A percentile compares a stretch with the other conserved stretches of the same genome.
Evolutionary conservation across 2,113 vertebrate genomes (phyloP).

Genomic region (Xiphias gladius): DNA sequence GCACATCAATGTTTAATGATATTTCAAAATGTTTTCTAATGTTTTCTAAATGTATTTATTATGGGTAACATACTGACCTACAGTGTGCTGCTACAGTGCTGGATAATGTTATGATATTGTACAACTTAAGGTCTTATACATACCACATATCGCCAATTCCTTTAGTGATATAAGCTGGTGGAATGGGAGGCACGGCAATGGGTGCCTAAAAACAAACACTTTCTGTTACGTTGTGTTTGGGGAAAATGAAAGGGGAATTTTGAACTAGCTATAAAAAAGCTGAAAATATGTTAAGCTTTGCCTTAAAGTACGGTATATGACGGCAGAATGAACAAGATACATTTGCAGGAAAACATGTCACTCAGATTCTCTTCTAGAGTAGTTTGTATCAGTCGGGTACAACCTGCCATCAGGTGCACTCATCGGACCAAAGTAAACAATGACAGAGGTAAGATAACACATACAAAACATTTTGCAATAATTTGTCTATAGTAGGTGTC

Average conservation of each 20-base stretch:
- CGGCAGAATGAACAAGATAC: slow-evolving; percentile 23
- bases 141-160: neutral
- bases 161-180: neutral
- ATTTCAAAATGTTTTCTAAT: slow-evolving; percentile 35
- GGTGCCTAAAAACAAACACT: neutral
- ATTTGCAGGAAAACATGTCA: slow-evolving; percentile 33
- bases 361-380: slow-evolving; percentile 5
- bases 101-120: slow-evolving; percentile 35
- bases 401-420: slow-evolving; percentile 7
- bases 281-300: slow-evolving; percentile 17
- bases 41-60: slow-evolving; percentile 40
- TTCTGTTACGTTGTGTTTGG: slow-evolving; percentile 9
- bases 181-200: neutral
- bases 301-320: neutral
- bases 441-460: slow-evolving; percentile 21
- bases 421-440: slow-evolving; percentile 14
- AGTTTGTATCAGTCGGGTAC: slow-evolving; percentile 13
- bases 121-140: slow-evolving; percentile 48
- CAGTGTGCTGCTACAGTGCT: slow-evolving; percentile 23
- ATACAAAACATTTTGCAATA: slow-evolving; percentile 15
- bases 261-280: neutral
- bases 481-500: slow-evolving; percentile 10
- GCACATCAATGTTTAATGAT: slow-evolving; percentile 30
- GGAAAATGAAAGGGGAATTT: slow-evolving; percentile 7
- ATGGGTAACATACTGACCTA: slow-evolving; percentile 8